Base-by-base conservation (phyloP, 2,797 vertebrate genomes). In the Enteromius unitaeniatus region DNA sequence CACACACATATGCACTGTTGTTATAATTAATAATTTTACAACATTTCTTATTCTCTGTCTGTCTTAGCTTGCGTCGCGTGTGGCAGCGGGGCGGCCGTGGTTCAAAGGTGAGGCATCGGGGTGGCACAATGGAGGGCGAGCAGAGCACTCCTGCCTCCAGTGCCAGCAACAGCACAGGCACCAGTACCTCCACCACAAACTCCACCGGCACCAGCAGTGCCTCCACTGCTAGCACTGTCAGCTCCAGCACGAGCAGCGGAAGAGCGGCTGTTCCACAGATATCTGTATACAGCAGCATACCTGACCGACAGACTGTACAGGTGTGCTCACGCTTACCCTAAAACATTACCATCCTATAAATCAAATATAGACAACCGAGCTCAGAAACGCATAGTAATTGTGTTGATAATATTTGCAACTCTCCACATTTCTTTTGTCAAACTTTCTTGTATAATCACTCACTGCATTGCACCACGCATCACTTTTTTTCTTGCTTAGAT, bases 231-330 rank as follows among this genome's bases (percentile, higher is more conserved):
- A 65, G 37, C 82, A 78, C 76, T 11, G 9, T 0, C 37, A 92
- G 79, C 90, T 94, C 90, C 90, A 93, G 0, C 14, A 90, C 89
- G 6, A 88, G 91, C 23, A 85, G 92, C 14, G 91, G 93, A 3
- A 95, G 96, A 87, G 94, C 93, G 0, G 13, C 94, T 0, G 93
- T 96, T 7, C 95, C 96, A 78, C 97, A 97, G 89, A 96, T 98
- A 91, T 97, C 97, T 0, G 96, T 97, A 84, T 97, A 98, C 92
- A 96, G 97, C 0, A 94, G 97, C 74, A 96, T 98, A 81, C 95
- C 97, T 0, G 97, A 98, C 90, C 92, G 97, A 37, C 97, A 98
- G 91, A 97, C 97, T 0, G 97, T 98, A 78, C 97, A 99, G 97
- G 97, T 98, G 87, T 86, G 87, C 75, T 21, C 26, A 45, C 64